Percentiles rank a stretch among this genome's conserved stretches.
phyloP scores from a whole-genome alignment of 2,113 vertebrate genomes.

The Epinephelus lanceolatus region DNA sequence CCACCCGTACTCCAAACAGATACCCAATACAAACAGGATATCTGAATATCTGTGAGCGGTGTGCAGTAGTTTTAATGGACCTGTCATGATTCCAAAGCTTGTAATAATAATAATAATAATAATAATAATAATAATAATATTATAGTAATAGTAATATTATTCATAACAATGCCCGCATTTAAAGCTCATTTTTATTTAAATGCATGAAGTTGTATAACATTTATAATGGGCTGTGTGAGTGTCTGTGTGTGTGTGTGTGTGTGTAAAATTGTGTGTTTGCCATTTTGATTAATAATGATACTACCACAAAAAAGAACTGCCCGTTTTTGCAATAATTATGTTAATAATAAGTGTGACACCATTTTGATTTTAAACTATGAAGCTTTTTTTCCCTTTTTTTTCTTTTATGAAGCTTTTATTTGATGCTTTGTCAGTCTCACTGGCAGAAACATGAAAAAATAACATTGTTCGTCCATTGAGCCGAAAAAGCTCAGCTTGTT shows the following conservation, averaged over 20 bases:
- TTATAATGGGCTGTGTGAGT: conserved; percentile 28
- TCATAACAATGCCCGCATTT: background rate
- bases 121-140: conserved; percentile 1
- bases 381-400: background rate
- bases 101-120: background rate
- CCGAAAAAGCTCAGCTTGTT: background rate
- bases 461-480: background rate
- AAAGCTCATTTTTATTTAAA: background rate
- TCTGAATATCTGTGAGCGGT: background rate
- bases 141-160: background rate
- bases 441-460: background rate
- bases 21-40: background rate
- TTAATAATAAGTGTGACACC: background rate
- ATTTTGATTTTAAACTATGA: conserved; percentile 2
- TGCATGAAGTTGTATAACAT: conserved; percentile 58
- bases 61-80: conserved; percentile 19
- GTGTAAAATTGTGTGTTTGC: background rate
- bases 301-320: background rate
- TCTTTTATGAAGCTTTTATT: background rate
- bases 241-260: conserved; percentile 5
- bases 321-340: conserved; percentile 56
- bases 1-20: background rate
- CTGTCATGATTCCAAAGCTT: conserved; percentile 11
- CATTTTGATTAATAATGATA: conserved; percentile 19
- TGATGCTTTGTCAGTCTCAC: background rate